Conservation (phyloP, 2,113 vertebrate species). For the Numenius arquata region DNA sequence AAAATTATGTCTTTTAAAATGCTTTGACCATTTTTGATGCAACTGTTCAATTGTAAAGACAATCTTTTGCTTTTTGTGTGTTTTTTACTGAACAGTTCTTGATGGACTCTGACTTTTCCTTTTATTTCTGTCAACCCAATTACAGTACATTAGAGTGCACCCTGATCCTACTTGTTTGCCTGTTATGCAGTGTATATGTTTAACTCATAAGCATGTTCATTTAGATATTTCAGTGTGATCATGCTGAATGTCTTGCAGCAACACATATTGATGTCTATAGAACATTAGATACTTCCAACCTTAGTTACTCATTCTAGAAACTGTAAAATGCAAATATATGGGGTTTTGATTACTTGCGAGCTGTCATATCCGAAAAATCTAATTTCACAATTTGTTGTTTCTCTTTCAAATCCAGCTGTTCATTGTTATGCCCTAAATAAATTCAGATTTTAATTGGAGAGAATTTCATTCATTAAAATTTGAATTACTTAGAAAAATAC, state of each 20-base stretch:
- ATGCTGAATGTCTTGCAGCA: constrained; percentile 77
- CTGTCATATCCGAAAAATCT: background rate
- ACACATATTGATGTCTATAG: constrained; percentile 69
- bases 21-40: constrained; percentile 73
- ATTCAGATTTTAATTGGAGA: constrained; percentile 5
- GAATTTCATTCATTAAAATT: constrained; percentile 23
- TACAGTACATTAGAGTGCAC: constrained; percentile 69
- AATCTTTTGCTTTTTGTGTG: constrained; percentile 65
- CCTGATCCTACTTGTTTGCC: constrained; percentile 68
- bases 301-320: constrained; percentile 17
- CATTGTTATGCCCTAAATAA: background rate
- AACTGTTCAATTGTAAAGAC: constrained; percentile 74
- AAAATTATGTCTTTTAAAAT: constrained; percentile 73
- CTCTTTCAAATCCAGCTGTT: constrained; percentile 1
- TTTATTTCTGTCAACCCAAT: constrained; percentile 86
- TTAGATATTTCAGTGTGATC: constrained; percentile 80
- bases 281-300: constrained; percentile 62
- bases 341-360: constrained; percentile 1
- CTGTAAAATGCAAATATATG: constrained; percentile 16
- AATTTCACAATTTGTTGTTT: background rate
- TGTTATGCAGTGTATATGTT: constrained; percentile 71
- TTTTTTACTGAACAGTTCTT: constrained; percentile 81
- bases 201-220: constrained; percentile 74
- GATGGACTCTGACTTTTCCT: constrained; percentile 83
- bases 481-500: constrained; percentile 21